Evolutionary conservation across 2,888 invertebrate species (phyloP), one percentile per base, ranked within the genome.

Genomic region (Biston betularia): DNA sequence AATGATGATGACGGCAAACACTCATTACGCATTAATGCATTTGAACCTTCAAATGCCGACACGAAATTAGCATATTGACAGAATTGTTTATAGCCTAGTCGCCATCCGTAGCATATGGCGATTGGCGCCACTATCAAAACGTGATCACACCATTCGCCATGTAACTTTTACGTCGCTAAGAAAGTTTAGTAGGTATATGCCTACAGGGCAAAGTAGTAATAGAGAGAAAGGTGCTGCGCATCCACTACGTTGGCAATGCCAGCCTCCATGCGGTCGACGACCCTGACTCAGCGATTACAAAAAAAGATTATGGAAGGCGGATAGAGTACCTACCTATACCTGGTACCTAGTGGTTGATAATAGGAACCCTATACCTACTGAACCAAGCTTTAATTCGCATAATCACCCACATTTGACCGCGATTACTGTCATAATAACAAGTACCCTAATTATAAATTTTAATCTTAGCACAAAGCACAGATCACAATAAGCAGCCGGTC

Each of bases 211-310:
- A 84, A 84, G 85, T 84, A 81, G 81, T 86, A 86, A 85, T 86
- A 88, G 89, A 86, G 86, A 88, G 86, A 86, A 87, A 89, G 89
- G 87, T 85, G 89, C 86, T 84, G 86, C 83, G 86, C 89, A 86
- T 87, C 89, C 89, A 90, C 89, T 89, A 88, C 83, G 88, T 82
- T 84, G 83, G 81, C 81, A 80, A 79, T 80, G 79, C 84, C 91
- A 92, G 89, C 89, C 88, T 90, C 89, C 87, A 83, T 75, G 82
- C 88, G 92, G 92, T 89, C 92, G 87, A 86, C 88, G 92, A 92
- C 90, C 90, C 86, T 82, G 77, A 77, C 79, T 81, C 83, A 80
- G 84, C 87, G 89, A 89, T 92, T 89, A 91, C 86, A 92, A 90
- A 90, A n/a, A 92, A 91, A 90, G 86, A 89, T 90, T 89, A 88